Conservation (phyloP, 2,888 invertebrate genomes). For the Lasioglossum vierecki region DNA sequence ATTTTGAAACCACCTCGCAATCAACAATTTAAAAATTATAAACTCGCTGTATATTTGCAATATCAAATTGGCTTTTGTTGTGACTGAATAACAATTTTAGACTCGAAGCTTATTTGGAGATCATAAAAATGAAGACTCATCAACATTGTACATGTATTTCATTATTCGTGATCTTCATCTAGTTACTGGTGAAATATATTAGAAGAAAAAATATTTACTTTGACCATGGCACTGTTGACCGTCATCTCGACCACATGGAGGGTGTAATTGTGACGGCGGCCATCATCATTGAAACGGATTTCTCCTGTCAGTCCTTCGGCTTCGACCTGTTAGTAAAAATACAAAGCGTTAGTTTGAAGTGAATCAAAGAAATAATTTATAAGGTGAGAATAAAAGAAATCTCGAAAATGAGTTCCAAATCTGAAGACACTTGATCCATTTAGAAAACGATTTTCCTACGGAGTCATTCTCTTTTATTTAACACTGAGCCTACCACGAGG, state of each 20-base stretch:
- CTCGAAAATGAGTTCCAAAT: background rate
- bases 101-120: background rate
- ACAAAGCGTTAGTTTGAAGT: background rate
- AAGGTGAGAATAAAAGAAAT: too few species aligned
- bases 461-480: background rate
- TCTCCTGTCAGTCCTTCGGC: constrained; percentile 96
- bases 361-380: background rate
- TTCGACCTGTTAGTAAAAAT: constrained; percentile 88
- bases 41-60: too few species aligned
- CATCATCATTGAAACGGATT: constrained; percentile 95
- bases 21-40: too few species aligned
- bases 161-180: too few species aligned
- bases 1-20: too few species aligned
- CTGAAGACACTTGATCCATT: background rate
- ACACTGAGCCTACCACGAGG: too few species aligned
- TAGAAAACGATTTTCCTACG: background rate
- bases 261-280: constrained; percentile 94
- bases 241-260: constrained; percentile 97
- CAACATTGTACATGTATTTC: background rate
- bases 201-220: constrained; percentile 85
- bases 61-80: too few species aligned
- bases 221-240: constrained; percentile 95
- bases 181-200: too few species aligned
- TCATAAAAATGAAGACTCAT: too few species aligned
- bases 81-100: background rate